Base-by-base conservation (phyloP, 2,888 invertebrate species). In the Plagodis pulveraria region DNA sequence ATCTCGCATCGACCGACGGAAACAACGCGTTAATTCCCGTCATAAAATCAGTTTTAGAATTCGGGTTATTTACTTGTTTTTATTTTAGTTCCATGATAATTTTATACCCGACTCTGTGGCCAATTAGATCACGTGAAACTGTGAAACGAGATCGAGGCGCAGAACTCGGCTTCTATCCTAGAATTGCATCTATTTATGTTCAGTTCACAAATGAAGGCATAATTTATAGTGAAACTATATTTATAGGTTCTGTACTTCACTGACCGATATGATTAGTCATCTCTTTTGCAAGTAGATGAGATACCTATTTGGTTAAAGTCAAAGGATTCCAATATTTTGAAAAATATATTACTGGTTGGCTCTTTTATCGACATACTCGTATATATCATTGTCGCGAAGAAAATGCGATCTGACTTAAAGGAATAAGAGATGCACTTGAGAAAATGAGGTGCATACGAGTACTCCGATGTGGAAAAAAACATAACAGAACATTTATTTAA, bases 21-120 rank as follows among this genome's bases (percentile, higher is more conserved):
- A 92, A 92, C 91, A 90, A 91, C 91, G 86, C 91, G 92, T 92
- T 92, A 91, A 91, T 91, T 91, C 91, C 89, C 90, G 91, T 91
- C 91, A 90, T 92, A 91, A 92, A 92, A 91, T 91, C 92, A 86
- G 85, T 89, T 91, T 91, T 91, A 91, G 92, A 90, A 91, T 90
- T 89, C 89, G 87, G 90, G 89, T 90, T 91, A 91, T 91, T 91
- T 91, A 91, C 90, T 90, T 91, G 86, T 89, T 91, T 91, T 91
- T 90, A 91, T 92, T 91, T 91, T 85, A 88, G 90, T 84, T 86
- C 80, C 86, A 87, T 86, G 90, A 89, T 91, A 87, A 89, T 91
- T 92, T 91, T 91, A 88, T 89, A 90, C 88, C 73, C 77, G 84
- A 79, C 79, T 80, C 83, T 78, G 86, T 81, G 83, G 87, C 88